phyloP scores from a whole-genome alignment of 2,888 invertebrate species.

The Blera fallax region DNA sequence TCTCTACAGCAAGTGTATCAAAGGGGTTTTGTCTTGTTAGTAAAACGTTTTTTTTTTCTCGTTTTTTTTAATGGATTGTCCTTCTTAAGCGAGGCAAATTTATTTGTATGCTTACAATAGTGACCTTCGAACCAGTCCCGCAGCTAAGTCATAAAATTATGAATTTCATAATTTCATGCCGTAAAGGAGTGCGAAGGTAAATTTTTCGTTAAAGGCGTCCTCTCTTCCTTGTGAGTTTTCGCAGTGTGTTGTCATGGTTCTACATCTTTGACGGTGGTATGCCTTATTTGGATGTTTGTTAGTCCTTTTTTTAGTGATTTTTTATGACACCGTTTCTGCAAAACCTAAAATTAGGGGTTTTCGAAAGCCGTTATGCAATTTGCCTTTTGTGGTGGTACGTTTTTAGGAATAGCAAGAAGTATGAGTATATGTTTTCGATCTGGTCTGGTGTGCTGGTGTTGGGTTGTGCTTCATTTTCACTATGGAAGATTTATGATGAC shows the following conservation, averaged over 20 bases:
- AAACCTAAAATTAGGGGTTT: slow-evolving; percentile 65
- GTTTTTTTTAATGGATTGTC: slow-evolving; percentile 37
- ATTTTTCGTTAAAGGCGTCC: neutral
- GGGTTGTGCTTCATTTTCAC: slow-evolving; percentile 74
- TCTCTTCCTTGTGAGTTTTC: slow-evolving; percentile 17
- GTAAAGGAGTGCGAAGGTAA: slow-evolving; percentile 36
- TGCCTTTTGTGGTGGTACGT: slow-evolving; percentile 36
- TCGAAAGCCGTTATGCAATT: slow-evolving; percentile 58
- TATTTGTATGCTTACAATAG: neutral
- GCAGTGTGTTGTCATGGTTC: slow-evolving; percentile 24
- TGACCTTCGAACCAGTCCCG: slow-evolving; percentile 62
- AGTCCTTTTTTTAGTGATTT: slow-evolving; percentile 60
- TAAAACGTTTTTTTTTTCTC: neutral
- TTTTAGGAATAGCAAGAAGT: neutral
- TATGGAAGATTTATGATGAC: slow-evolving; percentile 79
- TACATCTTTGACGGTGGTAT: slow-evolving; percentile 15
- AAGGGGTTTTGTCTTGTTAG: slow-evolving; percentile 47
- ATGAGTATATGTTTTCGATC: neutral
- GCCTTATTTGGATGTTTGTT: slow-evolving; percentile 10
- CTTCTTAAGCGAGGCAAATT: slow-evolving; percentile 42
- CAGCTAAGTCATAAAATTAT: slow-evolving; percentile 66
- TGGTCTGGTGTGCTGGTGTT: slow-evolving; percentile 48
- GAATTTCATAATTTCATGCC: slow-evolving; percentile 63
- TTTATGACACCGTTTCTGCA: slow-evolving; percentile 67
- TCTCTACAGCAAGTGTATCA: slow-evolving; percentile 54